Percentiles rank a stretch among this genome's conserved stretches.
These are phyloP conservation scores for Megamerina dolium DNA, from an alignment of 2,888 invertebrate genomes.

Conservation along the genomic window DNA sequence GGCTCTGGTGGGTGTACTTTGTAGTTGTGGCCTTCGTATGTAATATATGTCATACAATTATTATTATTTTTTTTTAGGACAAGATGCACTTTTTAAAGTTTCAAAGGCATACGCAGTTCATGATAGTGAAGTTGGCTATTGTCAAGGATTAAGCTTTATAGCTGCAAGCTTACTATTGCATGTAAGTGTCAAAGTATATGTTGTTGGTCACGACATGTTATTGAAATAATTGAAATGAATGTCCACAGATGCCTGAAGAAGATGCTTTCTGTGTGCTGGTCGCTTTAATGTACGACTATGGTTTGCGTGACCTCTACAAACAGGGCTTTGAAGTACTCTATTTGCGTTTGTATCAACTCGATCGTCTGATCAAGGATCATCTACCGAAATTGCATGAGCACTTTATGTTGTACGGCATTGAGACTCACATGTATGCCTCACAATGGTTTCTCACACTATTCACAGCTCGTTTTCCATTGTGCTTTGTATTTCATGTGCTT, in stretches of 20 bases:
- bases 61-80: slow-evolving; percentile 58
- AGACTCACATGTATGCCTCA: slow-evolving; percentile 98
- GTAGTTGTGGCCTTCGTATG: too few species aligned
- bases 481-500: slow-evolving; percentile 92
- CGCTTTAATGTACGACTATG: slow-evolving; percentile 95
- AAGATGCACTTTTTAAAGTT: slow-evolving; percentile 91
- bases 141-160: slow-evolving; percentile 96
- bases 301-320: slow-evolving; percentile 88
- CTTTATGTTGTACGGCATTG: slow-evolving; percentile 76
- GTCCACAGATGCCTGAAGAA: slow-evolving; percentile 94
- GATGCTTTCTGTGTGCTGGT: slow-evolving; percentile 97
- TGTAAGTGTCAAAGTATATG: slow-evolving; percentile 56
- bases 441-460: slow-evolving; percentile 99
- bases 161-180: slow-evolving; percentile 93
- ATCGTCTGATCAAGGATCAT: slow-evolving; percentile 81
- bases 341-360: slow-evolving; percentile 89
- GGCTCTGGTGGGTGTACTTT: slow-evolving; percentile 54
- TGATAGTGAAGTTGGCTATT: slow-evolving; percentile 97
- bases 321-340: slow-evolving; percentile 96
- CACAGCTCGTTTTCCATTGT: slow-evolving; percentile 96
- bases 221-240: not conserved
- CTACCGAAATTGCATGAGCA: slow-evolving; percentile 74
- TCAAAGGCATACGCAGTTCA: slow-evolving; percentile 97
- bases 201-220: not conserved
- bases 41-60: too few species aligned